Percentiles rank a stretch among this genome's conserved stretches.
These are phyloP conservation scores for Drosophila micromelanica DNA, from an alignment of 1,140 invertebrate species.

Conservation along the genomic window DNA sequence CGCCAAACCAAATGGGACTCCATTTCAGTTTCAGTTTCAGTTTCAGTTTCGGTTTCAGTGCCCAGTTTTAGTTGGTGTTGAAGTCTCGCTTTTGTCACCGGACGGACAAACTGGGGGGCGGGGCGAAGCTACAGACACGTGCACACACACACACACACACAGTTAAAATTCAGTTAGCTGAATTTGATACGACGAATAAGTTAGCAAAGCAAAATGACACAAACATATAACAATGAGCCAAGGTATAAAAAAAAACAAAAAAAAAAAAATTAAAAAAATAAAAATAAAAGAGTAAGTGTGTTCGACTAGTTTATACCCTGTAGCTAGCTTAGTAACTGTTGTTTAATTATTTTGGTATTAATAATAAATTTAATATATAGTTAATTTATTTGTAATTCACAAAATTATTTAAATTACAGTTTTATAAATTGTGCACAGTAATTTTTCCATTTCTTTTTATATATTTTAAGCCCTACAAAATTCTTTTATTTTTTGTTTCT, in stretches of 20 bases:
- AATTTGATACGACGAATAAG: conserved; percentile 56
- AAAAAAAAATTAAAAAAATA: too few species aligned
- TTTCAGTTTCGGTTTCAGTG: conserved; percentile 29
- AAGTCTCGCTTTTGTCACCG: conserved; percentile 28
- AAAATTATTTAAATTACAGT: too few species aligned
- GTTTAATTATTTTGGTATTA: too few species aligned
- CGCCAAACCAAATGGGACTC: conserved; percentile 48
- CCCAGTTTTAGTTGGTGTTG: background rate
- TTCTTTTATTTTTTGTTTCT: too few species aligned
- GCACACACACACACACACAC: conserved; percentile 22
- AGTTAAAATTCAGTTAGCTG: conserved; percentile 72
- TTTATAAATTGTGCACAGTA: too few species aligned
- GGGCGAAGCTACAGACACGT: background rate
- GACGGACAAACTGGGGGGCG: background rate
- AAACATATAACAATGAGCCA: conserved; percentile 38
- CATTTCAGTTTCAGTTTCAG: conserved; percentile 46
- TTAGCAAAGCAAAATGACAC: conserved; percentile 44
- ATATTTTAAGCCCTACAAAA: too few species aligned
- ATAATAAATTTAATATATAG: too few species aligned
- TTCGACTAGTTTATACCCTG: too few species aligned
- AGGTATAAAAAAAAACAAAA: background rate
- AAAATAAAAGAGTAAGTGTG: too few species aligned
- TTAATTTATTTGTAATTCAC: too few species aligned
- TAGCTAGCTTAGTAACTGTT: too few species aligned
- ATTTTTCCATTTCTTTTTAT: too few species aligned